Base-by-base conservation (phyloP, 2,113 vertebrate genomes). In the Pterocles burchelli region DNA sequence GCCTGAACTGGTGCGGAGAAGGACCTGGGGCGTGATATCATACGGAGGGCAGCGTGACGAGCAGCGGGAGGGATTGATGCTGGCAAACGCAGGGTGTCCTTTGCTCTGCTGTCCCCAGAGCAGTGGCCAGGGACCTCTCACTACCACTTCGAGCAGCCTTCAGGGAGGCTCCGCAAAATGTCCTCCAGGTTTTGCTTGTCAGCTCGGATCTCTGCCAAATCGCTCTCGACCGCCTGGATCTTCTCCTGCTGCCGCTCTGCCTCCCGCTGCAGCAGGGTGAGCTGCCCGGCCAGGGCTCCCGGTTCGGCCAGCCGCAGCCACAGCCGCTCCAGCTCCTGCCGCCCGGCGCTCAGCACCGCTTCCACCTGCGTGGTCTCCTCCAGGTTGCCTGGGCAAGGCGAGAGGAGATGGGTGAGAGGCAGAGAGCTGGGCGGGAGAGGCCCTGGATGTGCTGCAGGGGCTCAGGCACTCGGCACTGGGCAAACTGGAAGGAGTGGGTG, bases 141-240 rank as follows among this genome's bases (percentile, higher is more conserved):
- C 65, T 95, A 86, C 89, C 94, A 94, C 90, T 96, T 80, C 0
- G 97, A 97, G 88, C 99, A 99, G 86, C 97, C 96, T 91, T 97
- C 63, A 0, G 99, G 99, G 91, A 99, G 97, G 90, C 98, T 99
- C 45, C 81, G 96, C 85, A 98, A 96, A 63, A 99, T 99, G 97
- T 99, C 98, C 94, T 98, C 98, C 95, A 99, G 88, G 97, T 99
- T 99, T 95, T 95, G 92, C 94, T 98, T 98, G 97, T 99, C 99
- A 0, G 98, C 98, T 5, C 25, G 95, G 95, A 99, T 98, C 97
- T 99, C 98, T 14, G 97, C 97, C 9, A 99, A 96, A 95, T 99
- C 98, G 0, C 91, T 97, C 65, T 99, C 98, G 0, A 99, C 98
- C 1, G 78, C 94, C 59, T 95, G 97, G 94, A 99, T 97, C 71